Percentiles rank a stretch among this genome's conserved stretches.
Evolutionary conservation across 2,797 vertebrate species (phyloP).

Genomic region (Peromyscus melanophrys): DNA sequence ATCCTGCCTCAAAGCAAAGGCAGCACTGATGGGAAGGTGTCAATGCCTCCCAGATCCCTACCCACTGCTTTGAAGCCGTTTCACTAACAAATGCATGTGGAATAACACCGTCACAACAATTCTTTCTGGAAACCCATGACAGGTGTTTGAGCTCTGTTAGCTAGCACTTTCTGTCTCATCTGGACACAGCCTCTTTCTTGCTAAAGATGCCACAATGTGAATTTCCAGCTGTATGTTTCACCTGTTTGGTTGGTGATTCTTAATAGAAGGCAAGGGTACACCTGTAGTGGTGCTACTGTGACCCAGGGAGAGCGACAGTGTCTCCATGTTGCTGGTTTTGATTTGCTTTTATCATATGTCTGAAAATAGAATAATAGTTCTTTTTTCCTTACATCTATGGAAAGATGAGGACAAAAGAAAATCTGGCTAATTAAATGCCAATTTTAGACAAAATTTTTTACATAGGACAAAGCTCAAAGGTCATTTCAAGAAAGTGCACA

Average conservation of each 20-base stretch:
- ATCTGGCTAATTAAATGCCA: constrained; percentile 47
- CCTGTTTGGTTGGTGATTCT: constrained; percentile 32
- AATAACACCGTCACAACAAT: constrained; percentile 19
- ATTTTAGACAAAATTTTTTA: constrained; percentile 19
- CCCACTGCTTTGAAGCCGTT: constrained; percentile 1
- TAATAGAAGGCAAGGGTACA: constrained; percentile 32
- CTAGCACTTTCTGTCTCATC: constrained; percentile 42
- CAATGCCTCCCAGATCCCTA: background rate
- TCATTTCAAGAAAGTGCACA: constrained; percentile 44
- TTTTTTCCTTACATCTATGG: background rate
- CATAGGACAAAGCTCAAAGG: constrained; percentile 1
- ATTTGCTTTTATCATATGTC: background rate
- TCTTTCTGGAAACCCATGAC: constrained; percentile 16
- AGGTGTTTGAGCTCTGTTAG: constrained; percentile 16
- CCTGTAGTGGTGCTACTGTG: background rate
- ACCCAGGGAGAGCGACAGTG: background rate
- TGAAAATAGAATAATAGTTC: constrained; percentile 26
- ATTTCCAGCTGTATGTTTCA: constrained; percentile 19
- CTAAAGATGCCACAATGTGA: constrained; percentile 28
- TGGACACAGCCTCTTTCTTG: constrained; percentile 50
- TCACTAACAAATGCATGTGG: constrained; percentile 45
- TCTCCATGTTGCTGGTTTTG: background rate
- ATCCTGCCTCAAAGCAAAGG: constrained; percentile 36
- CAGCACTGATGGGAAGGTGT: background rate
- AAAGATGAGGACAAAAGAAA: constrained; percentile 45